Evolutionary conservation across 2,888 invertebrate species (phyloP).

Genomic region (Dione vanillae): DNA sequence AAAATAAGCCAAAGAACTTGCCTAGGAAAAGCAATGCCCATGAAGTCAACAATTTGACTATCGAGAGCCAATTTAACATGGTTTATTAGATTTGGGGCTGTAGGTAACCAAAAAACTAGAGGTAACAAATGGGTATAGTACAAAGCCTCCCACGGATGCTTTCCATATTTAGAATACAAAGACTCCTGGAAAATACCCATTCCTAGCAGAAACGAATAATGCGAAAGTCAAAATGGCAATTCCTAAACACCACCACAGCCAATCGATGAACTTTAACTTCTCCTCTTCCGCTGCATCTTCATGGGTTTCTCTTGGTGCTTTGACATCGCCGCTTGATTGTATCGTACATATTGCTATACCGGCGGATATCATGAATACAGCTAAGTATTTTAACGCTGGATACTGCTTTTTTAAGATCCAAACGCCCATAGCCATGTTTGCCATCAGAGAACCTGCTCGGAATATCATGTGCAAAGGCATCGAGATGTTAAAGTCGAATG

Average conservation of each 20-base stretch:
- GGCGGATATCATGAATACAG: constrained; percentile 95
- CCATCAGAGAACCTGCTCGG: constrained; percentile 97
- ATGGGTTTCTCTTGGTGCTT: constrained; percentile 78
- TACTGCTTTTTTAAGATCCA: constrained; percentile 94
- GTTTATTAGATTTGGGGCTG: constrained; percentile 90
- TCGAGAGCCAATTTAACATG: constrained; percentile 89
- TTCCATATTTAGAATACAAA: constrained; percentile 92
- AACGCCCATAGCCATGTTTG: constrained; percentile 97
- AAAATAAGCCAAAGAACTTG: constrained; percentile 91
- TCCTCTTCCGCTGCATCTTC: constrained; percentile 73
- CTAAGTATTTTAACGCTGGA: constrained; percentile 92
- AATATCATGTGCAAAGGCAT: constrained; percentile 99
- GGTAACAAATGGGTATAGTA: constrained; percentile 96
- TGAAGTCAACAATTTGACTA: constrained; percentile 85
- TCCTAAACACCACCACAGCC: constrained; percentile 88
- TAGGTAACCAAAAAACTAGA: constrained; percentile 93
- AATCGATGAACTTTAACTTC: constrained; percentile 72
- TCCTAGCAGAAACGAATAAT: constrained; percentile 94
- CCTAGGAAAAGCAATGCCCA: constrained; percentile 87
- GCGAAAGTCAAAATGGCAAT: constrained; percentile 93
- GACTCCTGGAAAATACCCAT: constrained; percentile 98
- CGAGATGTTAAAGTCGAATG: constrained; percentile 97
- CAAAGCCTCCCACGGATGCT: constrained; percentile 94
- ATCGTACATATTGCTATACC: constrained; percentile 97
- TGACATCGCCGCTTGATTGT: constrained; percentile 90